A percentile compares a stretch with the other conserved stretches of the same genome.
These are phyloP conservation scores for Nematolebias whitei DNA, from an alignment of 2,113 vertebrate species.

Conservation along the genomic window DNA sequence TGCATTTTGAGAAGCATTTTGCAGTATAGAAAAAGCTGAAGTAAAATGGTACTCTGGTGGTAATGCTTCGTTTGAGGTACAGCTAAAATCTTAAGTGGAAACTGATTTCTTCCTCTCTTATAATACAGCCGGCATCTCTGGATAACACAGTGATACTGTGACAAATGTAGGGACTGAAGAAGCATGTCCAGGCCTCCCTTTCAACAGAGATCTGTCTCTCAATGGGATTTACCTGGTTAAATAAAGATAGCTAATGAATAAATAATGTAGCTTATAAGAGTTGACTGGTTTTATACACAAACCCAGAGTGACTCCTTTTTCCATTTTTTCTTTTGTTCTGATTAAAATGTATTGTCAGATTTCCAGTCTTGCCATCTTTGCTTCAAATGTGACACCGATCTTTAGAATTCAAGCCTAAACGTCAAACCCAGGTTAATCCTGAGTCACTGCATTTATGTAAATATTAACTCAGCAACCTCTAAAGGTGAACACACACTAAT, in stretches of 20 bases:
- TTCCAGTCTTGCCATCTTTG: not conserved
- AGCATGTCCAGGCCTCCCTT: no score
- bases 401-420: not conserved
- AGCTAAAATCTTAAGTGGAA: constrained; percentile 5
- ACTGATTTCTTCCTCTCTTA: constrained; percentile 11
- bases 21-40: not conserved
- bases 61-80: constrained; percentile 6
- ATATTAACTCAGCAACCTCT: constrained; percentile 34
- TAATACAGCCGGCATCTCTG: not conserved
- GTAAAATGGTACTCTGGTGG: not conserved
- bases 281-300: not conserved
- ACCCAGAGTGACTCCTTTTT: not conserved
- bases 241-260: no score
- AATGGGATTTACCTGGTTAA: no score
- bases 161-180: constrained; percentile 1
- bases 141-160: constrained; percentile 7
- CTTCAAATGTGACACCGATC: constrained; percentile 14
- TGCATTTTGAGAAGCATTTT: not conserved
- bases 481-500: constrained; percentile 11
- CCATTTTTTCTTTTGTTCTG: not conserved
- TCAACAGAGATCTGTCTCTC: no score
- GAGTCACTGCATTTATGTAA: constrained; percentile 21
- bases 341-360: not conserved
- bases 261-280: no score
- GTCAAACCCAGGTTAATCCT: constrained; percentile 29